Percentiles rank a stretch among this genome's conserved stretches.
These are phyloP conservation scores for Bombus sibiricus DNA, from an alignment of 1,140 invertebrate species.

Conservation along the genomic window DNA sequence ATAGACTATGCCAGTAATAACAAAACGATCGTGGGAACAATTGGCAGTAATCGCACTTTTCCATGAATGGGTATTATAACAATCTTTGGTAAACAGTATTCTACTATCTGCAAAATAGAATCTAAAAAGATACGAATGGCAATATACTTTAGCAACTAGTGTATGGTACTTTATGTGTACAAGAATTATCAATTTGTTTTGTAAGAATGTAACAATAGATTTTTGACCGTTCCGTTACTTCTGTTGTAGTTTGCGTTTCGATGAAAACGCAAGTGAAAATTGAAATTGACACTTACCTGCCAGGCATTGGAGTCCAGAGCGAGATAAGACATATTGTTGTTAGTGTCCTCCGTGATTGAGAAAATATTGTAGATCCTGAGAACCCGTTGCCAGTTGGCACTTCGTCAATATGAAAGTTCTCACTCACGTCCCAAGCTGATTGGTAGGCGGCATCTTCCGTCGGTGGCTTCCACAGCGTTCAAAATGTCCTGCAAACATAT, in stretches of 20 bases:
- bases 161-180: too few relatives aligned
- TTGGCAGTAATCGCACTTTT: neutral
- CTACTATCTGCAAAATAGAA: neutral
- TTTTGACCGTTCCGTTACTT: neutral
- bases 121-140: too few relatives aligned
- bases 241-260: too few relatives aligned
- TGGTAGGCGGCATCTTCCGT: constrained; percentile 65
- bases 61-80: neutral
- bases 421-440: constrained; percentile 73
- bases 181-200: neutral
- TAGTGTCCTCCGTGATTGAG: constrained; percentile 69
- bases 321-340: constrained; percentile 81
- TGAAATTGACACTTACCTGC: constrained; percentile 76
- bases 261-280: neutral
- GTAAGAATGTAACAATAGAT: neutral
- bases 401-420: constrained; percentile 55
- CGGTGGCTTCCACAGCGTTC: constrained; percentile 46
- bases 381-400: constrained; percentile 40
- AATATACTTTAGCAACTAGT: too few relatives aligned
- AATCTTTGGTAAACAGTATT: neutral
- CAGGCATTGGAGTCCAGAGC: constrained; percentile 81
- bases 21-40: neutral
- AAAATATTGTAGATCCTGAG: constrained; percentile 40
- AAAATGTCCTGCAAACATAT: constrained; percentile 51
- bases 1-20: neutral